Evolutionary conservation across 2,113 vertebrate species (phyloP).

Genomic region (Datnioides undecimradiatus): DNA sequence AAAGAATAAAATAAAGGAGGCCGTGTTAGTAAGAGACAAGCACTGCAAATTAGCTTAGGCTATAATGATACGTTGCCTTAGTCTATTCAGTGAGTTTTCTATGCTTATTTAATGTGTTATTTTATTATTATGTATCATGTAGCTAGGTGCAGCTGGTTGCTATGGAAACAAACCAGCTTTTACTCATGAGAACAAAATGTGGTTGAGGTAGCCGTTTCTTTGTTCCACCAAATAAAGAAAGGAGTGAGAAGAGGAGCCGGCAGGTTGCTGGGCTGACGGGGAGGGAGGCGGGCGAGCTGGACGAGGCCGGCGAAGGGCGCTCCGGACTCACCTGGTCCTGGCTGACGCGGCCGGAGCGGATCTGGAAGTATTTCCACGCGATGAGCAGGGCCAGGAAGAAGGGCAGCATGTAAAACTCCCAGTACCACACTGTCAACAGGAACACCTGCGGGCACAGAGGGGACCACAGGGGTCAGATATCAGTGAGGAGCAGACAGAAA

Average conservation of each 20-base stretch:
- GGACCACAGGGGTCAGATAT: conserved; percentile 36
- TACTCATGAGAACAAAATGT: conserved; percentile 37
- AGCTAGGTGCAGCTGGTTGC: conserved; percentile 48
- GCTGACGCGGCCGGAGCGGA: conserved; percentile 82
- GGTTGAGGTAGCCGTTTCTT: background rate
- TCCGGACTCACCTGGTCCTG: conserved; percentile 88
- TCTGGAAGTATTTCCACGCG: conserved; percentile 89
- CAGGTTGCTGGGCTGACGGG: background rate
- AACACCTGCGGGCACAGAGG: conserved; percentile 89
- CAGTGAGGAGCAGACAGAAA: background rate
- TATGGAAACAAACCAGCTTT: conserved; percentile 61
- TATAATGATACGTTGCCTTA: conserved; percentile 51
- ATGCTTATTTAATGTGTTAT: conserved; percentile 50
- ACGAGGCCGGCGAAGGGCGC: background rate
- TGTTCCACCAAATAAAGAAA: conserved; percentile 15
- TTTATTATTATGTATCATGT: conserved; percentile 47
- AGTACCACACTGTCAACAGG: conserved; percentile 91
- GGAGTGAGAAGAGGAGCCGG: background rate
- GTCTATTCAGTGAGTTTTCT: conserved; percentile 60
- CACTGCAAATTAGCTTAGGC: conserved; percentile 48
- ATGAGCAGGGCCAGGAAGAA: conserved; percentile 90
- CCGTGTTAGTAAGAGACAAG: conserved; percentile 32
- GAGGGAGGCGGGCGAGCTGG: background rate
- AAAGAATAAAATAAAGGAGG: conserved; percentile 8
- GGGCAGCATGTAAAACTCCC: conserved; percentile 96